Base-by-base conservation (phyloP, 2,797 vertebrate species). In the Myiotriccus ornatus region DNA sequence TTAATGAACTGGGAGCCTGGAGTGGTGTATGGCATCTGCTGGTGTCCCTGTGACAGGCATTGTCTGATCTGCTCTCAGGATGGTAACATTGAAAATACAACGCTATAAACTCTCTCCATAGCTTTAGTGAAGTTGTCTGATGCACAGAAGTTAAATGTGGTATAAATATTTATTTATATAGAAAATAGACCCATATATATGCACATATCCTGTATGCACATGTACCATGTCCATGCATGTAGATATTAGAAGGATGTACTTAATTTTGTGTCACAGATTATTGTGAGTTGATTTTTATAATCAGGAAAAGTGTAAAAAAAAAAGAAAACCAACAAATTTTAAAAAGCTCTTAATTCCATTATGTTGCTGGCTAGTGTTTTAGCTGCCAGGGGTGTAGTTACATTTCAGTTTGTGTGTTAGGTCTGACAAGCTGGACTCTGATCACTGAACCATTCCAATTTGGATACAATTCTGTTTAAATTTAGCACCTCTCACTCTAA, bases 141-240 rank as follows among this genome's bases (percentile, higher is more conserved):
- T 77, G 62, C 47, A 49, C 71, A 73, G 93, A 81, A 91, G 94
- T 91, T 59, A 95, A 96, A 96, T 92, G 96, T 97, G 94, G 92
- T 96, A 95, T 95, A 91, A 95, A 95, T 93, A 80, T 50, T 94
- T 92, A 94, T 94, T 93, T 92, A 92, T 94, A 37, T 69, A 89
- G 89, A 41, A 64, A 64, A 77, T 70, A 86, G 79, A 28, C 24
- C 84, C 79, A 4, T 27, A 50, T 77, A 37, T 81, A 74, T 92
- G 93, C 95, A 90, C 62, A 80, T 91, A 73, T 44, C 64, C 92
- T 63, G 64, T 94, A 78, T 65, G 57, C 84, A 89, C 76, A 78
- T 22, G 46, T 88, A 62, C 56, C 87, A 24, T 79, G 44, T 59
- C 22, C 44, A 34, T 89, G 94, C 56, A 70, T 91, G 90, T 94